phyloP scores from a whole-genome alignment of 1,140 invertebrate species.

The Pteromalus puparum region DNA sequence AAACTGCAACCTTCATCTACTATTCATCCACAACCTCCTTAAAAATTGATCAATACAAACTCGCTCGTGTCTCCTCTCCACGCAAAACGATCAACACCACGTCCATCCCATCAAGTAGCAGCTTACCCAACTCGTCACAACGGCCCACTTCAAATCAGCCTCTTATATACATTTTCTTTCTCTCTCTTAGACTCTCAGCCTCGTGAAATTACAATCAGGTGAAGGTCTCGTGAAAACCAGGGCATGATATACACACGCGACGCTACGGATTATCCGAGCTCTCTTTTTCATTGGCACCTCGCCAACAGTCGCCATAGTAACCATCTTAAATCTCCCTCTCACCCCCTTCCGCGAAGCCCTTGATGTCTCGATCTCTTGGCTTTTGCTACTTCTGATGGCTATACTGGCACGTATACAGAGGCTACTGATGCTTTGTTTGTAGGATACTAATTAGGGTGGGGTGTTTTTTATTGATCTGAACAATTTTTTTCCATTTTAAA shows the following conservation, averaged over 20 bases:
- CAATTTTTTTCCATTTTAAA: background rate
- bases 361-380: constrained; percentile 49
- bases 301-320: constrained; percentile 70
- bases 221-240: constrained; percentile 56
- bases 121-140: background rate
- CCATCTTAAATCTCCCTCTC: constrained; percentile 65
- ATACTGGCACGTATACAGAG: background rate
- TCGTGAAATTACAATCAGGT: constrained; percentile 50
- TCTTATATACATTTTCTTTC: too few relatives aligned
- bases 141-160: background rate
- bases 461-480: too few relatives aligned
- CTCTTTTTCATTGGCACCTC: constrained; percentile 64
- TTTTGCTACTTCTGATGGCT: background rate
- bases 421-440: background rate
- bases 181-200: background rate
- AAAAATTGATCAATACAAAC: too few relatives aligned
- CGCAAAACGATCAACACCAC: background rate
- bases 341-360: constrained; percentile 49
- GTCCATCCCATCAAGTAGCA: background rate
- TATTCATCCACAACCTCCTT: too few relatives aligned
- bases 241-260: constrained; percentile 59
- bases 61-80: too few relatives aligned
- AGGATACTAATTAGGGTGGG: too few relatives aligned
- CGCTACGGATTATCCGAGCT: constrained; percentile 66
- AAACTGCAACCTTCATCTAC: too few relatives aligned